phyloP scores from a whole-genome alignment of 2,113 vertebrate species.

The Cephalopholis sonnerati region DNA sequence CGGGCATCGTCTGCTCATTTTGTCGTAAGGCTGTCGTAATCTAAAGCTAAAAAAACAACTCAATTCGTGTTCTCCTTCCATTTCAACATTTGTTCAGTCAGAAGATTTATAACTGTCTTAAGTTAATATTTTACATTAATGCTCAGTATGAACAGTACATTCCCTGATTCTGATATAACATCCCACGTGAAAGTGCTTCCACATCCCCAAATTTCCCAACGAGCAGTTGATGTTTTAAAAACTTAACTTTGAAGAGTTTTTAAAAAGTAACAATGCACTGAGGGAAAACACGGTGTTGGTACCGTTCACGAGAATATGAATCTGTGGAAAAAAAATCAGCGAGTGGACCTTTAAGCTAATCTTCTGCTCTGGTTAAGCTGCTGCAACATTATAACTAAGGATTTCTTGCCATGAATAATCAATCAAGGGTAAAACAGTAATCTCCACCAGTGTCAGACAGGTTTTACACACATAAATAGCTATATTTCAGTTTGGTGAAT shows the following conservation, averaged over 20 bases:
- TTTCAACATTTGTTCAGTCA: no score
- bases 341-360: slow-evolving; percentile 13
- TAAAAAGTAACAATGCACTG: not conserved
- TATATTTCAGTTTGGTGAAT: slow-evolving; percentile 30
- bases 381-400: slow-evolving; percentile 10
- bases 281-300: not conserved
- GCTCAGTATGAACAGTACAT: not conserved
- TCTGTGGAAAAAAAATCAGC: not conserved
- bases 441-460: slow-evolving; percentile 25
- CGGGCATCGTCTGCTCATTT: no score
- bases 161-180: not conserved
- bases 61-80: no score
- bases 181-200: not conserved
- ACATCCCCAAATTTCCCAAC: not conserved
- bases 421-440: slow-evolving; percentile 26
- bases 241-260: not conserved
- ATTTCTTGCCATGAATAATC: slow-evolving; percentile 33
- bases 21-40: no score
- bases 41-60: no score
- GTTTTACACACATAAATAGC: slow-evolving; percentile 2
- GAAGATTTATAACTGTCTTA: not conserved
- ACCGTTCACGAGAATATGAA: not conserved
- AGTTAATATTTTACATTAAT: not conserved
- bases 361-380: slow-evolving; percentile 20
- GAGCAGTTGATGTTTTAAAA: not conserved